Conservation (phyloP, 53 echinoderm and acorn worm species). For the Patiria pectinifera region DNA sequence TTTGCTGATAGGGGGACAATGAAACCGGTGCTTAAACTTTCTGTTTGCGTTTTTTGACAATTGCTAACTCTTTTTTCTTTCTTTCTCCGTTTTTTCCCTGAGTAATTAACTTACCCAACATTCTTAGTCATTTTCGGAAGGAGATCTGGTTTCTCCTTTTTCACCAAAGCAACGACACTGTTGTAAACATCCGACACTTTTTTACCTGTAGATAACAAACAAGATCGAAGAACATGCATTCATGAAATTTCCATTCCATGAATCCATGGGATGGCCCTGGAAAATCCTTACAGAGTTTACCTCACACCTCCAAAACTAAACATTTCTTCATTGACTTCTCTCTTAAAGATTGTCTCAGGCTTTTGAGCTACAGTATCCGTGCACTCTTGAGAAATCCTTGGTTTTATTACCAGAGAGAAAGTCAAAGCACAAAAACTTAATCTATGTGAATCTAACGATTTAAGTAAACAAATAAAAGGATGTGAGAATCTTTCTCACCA, state of each 20-base stretch:
- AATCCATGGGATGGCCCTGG: no score
- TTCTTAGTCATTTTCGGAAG: slow-evolving; percentile 88
- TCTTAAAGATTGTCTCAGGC: no score
- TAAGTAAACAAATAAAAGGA: neutral
- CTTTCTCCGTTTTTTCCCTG: neutral
- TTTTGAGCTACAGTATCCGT: no score
- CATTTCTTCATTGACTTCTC: no score
- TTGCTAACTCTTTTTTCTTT: neutral
- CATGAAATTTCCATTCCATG: neutral
- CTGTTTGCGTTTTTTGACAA: neutral
- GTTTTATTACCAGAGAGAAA: no score
- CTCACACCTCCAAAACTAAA: no score
- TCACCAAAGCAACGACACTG: slow-evolving; percentile 78
- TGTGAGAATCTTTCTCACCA: slow-evolving; percentile 58
- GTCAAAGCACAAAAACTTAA: no score
- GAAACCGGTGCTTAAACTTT: no score
- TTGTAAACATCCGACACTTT: slow-evolving; percentile 82
- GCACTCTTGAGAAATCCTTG: no score
- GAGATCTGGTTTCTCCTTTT: slow-evolving; percentile 84
- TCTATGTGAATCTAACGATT: no score
- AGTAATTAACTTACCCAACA: slow-evolving; percentile 81
- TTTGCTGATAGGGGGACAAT: no score
- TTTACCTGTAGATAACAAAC: slow-evolving; percentile 60
- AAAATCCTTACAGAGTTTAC: no score
- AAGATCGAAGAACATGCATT: neutral